These are phyloP conservation scores for Parascotia fuliginaria DNA, from an alignment of 2,888 invertebrate genomes.

Conservation along the genomic window DNA sequence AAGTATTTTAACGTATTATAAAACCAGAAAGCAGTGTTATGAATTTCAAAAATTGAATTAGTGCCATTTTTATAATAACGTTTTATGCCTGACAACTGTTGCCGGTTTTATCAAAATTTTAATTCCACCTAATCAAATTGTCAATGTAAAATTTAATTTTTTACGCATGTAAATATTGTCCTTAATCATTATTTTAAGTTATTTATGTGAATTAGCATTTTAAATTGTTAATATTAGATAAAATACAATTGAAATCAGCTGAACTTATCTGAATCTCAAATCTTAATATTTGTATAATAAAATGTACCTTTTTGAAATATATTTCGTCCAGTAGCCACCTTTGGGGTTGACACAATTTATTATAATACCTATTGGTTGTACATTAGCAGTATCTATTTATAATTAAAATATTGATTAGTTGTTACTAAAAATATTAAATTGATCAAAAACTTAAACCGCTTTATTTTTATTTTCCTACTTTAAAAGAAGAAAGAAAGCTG, in stretches of 20 bases:
- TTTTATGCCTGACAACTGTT: slow-evolving; percentile 71
- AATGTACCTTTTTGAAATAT: slow-evolving; percentile 77
- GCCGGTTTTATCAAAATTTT: slow-evolving; percentile 56
- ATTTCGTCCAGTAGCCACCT: slow-evolving; percentile 78
- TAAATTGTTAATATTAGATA: slow-evolving; percentile 69
- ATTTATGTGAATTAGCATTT: slow-evolving; percentile 83
- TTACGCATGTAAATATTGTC: slow-evolving; percentile 78
- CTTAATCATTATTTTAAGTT: slow-evolving; percentile 73
- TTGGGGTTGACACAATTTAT: slow-evolving; percentile 72
- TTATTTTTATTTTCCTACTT: slow-evolving; percentile 10
- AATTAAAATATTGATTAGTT: slow-evolving; percentile 84
- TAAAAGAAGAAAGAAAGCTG: too few species aligned
- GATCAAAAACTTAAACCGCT: slow-evolving; percentile 59
- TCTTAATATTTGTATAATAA: slow-evolving; percentile 69
- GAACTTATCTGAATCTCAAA: slow-evolving; percentile 83
- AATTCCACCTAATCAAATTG: slow-evolving; percentile 55
- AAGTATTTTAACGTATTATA: slow-evolving; percentile 73
- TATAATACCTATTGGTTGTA: slow-evolving; percentile 78
- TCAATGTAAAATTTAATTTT: slow-evolving; percentile 60
- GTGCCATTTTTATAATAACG: slow-evolving; percentile 63
- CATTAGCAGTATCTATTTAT: slow-evolving; percentile 82
- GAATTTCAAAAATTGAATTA: slow-evolving; percentile 56
- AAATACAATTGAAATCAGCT: slow-evolving; percentile 80
- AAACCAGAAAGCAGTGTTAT: slow-evolving; percentile 54
- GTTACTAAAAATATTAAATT: slow-evolving; percentile 85